phyloP scores from a whole-genome alignment of 2,113 vertebrate species.

The Chloropsis cyanopogon region DNA sequence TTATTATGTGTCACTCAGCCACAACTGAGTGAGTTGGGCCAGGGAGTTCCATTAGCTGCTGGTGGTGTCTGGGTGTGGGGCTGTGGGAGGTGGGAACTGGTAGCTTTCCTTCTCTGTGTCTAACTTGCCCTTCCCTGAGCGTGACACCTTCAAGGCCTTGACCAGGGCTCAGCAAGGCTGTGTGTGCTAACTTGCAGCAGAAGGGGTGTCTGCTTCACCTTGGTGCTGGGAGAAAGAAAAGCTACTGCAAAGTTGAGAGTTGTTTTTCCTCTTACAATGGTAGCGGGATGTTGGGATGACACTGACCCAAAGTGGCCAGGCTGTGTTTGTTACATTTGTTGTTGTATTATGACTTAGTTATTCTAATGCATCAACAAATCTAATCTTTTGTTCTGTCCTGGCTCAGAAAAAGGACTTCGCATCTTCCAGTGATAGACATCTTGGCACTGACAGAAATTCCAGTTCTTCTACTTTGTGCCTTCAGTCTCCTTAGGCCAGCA shows the following conservation, averaged over 20 bases:
- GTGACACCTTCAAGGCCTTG: rapidly evolving
- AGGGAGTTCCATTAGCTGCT: neutral
- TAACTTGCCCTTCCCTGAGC: neutral
- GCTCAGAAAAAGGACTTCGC: neutral
- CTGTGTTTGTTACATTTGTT: neutral
- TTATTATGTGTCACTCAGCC: neutral
- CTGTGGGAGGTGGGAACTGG: neutral
- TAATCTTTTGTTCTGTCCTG: neutral
- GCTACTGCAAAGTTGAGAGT: neutral
- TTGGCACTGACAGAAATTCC: neutral
- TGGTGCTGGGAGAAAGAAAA: neutral
- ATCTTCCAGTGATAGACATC: neutral
- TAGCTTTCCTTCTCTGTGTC: rapidly evolving
- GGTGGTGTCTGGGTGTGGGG: neutral
- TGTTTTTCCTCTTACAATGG: neutral
- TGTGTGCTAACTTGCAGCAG: rapidly evolving
- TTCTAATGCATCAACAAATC: neutral
- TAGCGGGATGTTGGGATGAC: neutral
- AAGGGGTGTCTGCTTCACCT: neutral
- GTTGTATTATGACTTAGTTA: neutral
- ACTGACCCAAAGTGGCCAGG: neutral
- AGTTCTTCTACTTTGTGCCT: neutral
- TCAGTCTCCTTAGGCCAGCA: neutral
- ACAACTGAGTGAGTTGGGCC: neutral
- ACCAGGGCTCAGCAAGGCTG: neutral